Evolutionary conservation across 2,113 vertebrate genomes (phyloP), one percentile per base, ranked within the genome.

Genomic region (Hippocampus zosterae): DNA sequence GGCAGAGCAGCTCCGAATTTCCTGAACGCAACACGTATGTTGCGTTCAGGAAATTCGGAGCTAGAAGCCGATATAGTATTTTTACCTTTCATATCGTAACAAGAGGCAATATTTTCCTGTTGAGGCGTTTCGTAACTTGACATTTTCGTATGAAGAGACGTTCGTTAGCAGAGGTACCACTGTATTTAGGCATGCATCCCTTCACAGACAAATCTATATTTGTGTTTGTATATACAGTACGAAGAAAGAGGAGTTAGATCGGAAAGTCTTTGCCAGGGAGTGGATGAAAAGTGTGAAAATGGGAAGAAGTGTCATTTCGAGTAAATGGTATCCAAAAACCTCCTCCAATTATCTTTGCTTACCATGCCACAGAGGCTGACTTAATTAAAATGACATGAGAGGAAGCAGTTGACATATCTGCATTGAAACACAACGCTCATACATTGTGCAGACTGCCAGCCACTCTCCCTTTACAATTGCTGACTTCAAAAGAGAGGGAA

Each of bases 361-460:
- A 84, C 90, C 92, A 92, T 87, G 89, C 87, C 90, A 93, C 91
- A 82, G 87, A 92, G 91, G 90, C 91, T 89, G 92, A 93, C 91
- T 93, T 93, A 93, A 93, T 93, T 93, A 93, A 93, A 93, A 91
- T 86, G 92, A 92, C 88, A 92, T 90, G 88, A 90, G 88, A 89
- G 87, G 82, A 83, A 84, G 87, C 84, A 66, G 83, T 85, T 86
- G 83, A 89, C 85, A 72, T 93, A 93, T 93, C 91, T 93, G 88
- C 90, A 82, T 72, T 42, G 73, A 81, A 90, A 91, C 92, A 93
- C 92, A 93, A 93, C 93, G 92, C 89, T 71, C 67, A 78, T 84
- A 81, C 84, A 69, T 80, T 71, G 76, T 72, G 55, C 79, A 70
- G 78, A 75, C 82, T 82, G 87, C 83, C 84, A 67, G 88, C 90